These are phyloP conservation scores for Lampropteryx suffumata DNA, from an alignment of 2,888 invertebrate species.

Conservation along the genomic window DNA sequence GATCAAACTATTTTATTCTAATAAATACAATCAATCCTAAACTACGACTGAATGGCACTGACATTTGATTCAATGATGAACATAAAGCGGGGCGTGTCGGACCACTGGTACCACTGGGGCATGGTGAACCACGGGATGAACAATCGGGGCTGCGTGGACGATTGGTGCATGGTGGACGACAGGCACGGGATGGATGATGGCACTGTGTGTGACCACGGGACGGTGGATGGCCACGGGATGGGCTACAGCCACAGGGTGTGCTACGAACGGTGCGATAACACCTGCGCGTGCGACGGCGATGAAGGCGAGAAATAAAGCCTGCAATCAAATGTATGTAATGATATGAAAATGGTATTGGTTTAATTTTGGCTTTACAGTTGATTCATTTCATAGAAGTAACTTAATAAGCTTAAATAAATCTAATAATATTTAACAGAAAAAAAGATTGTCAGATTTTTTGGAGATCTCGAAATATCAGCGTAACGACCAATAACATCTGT, in stretches of 20 bases:
- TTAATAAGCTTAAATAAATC: too few relatives aligned
- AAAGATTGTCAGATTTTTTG: too few relatives aligned
- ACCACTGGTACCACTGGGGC: constrained; percentile 48
- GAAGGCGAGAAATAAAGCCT: constrained; percentile 71
- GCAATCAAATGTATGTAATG: too few relatives aligned
- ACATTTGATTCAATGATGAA: constrained; percentile 56
- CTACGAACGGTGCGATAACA: constrained; percentile 63
- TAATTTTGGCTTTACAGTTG: too few relatives aligned
- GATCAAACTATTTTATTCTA: constrained; percentile 14
- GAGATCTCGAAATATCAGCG: too few relatives aligned
- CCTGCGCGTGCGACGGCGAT: constrained; percentile 64
- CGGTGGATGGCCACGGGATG: constrained; percentile 54
- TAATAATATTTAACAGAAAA: too few relatives aligned
- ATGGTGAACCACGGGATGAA: constrained; percentile 48
- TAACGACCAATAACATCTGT: too few relatives aligned
- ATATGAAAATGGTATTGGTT: too few relatives aligned
- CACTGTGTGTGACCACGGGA: constrained; percentile 43
- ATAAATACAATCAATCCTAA: constrained; percentile 13
- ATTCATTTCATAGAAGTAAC: too few relatives aligned
- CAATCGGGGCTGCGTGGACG: constrained; percentile 43
- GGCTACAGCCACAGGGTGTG: constrained; percentile 53
- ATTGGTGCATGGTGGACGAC: constrained; percentile 47
- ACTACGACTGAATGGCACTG: constrained; percentile 5
- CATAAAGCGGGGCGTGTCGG: constrained; percentile 43
- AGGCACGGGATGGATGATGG: constrained; percentile 41